Evolutionary conservation across 1,140 invertebrate genomes (phyloP).

Genomic region (Centruroides sculpturatus): DNA sequence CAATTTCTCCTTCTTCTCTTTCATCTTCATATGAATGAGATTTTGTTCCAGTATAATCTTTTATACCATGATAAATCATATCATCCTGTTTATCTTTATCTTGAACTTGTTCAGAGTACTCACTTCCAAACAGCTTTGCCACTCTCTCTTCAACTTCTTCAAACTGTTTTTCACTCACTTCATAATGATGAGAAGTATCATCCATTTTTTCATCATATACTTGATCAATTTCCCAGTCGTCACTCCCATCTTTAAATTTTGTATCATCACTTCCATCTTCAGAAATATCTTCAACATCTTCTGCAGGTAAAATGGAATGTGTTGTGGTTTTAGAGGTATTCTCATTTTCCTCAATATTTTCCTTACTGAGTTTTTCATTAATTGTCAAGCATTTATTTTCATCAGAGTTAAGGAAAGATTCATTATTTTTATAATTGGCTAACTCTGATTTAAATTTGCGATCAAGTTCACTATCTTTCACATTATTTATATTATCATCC

Average conservation of each 20-base stretch:
- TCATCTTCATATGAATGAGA: conserved; percentile 19
- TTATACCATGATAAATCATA: neutral
- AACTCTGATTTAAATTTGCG: too few species aligned
- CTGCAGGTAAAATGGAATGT: neutral
- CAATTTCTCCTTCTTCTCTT: conserved; percentile 39
- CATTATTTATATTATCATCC: too few species aligned
- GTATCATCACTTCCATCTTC: conserved; percentile 10
- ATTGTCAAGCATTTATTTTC: neutral
- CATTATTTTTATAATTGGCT: neutral
- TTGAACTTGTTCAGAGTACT: neutral
- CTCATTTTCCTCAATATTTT: neutral
- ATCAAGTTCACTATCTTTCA: too few species aligned
- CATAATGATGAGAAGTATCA: neutral
- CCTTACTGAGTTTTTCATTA: neutral
- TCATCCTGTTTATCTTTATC: neutral
- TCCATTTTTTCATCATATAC: too few species aligned
- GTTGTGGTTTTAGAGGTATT: neutral
- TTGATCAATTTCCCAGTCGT: too few species aligned
- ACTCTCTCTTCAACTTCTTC: conserved; percentile 2
- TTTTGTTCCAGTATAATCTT: neutral
- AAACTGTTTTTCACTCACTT: neutral
- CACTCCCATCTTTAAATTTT: neutral
- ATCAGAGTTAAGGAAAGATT: neutral
- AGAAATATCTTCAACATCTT: conserved; percentile 13
- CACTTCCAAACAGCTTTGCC: neutral